Conservation (phyloP, 1,140 invertebrate species). For the Scaptomyza graminum region DNA sequence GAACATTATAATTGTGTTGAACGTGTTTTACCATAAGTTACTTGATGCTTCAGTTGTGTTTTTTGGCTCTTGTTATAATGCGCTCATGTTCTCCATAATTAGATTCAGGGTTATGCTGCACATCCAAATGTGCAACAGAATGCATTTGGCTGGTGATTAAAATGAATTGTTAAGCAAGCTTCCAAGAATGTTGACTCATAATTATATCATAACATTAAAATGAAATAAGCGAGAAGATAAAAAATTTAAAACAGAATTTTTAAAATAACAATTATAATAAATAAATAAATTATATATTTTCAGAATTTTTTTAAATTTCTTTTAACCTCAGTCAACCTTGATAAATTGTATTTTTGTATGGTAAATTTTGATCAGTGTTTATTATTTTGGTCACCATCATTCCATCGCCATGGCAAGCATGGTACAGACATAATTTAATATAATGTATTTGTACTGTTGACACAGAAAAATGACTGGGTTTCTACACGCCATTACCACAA, state of each 20-base stretch:
- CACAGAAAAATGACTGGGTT: conserved; percentile 33
- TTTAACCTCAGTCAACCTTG: neutral
- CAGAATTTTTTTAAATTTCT: no score
- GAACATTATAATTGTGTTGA: neutral
- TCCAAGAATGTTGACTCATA: neutral
- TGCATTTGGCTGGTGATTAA: conserved; percentile 25
- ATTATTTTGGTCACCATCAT: neutral
- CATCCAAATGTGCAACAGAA: neutral
- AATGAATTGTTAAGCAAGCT: conserved; percentile 1
- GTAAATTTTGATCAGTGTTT: no score
- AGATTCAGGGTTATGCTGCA: conserved; percentile 33
- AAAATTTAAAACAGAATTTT: no score
- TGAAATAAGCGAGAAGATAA: no score
- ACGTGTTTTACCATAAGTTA: neutral
- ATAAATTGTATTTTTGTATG: neutral
- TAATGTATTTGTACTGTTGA: conserved; percentile 25
- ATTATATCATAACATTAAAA: no score
- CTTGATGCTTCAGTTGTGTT: conserved; percentile 11
- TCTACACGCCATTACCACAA: conserved; percentile 25
- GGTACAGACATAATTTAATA: conserved; percentile 24
- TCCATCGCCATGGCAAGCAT: neutral
- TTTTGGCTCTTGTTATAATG: conserved; percentile 16
- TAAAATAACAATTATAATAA: no score
- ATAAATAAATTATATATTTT: no score
- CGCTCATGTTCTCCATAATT: conserved; percentile 33